phyloP scores from a whole-genome alignment of 2,888 invertebrate genomes.

The Drepanosiphum platanoidis region DNA sequence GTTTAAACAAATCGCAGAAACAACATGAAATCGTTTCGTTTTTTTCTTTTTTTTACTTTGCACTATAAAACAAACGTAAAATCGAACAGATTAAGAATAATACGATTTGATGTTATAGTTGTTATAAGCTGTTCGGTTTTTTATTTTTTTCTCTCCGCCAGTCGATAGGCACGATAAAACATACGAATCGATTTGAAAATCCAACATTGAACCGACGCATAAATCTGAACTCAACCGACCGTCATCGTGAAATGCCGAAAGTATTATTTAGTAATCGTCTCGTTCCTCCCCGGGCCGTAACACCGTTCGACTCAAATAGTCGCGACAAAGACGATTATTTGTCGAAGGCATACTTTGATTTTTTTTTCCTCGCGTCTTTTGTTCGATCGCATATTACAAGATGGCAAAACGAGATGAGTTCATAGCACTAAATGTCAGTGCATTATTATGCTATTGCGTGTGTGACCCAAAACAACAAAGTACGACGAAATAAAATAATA shows the following conservation, averaged over 20 bases:
- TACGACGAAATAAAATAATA: conserved; percentile 53
- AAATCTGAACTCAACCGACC: neutral
- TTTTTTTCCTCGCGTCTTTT: neutral
- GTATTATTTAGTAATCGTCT: neutral
- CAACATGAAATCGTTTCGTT: too few species aligned
- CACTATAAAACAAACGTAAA: too few species aligned
- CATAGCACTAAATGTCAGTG: conserved; percentile 36
- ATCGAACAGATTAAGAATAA: too few species aligned
- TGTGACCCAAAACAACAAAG: conserved; percentile 58
- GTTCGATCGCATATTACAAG: neutral
- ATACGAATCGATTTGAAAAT: neutral
- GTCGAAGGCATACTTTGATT: neutral
- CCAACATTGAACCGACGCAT: neutral
- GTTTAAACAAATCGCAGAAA: too few species aligned
- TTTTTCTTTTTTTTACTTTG: too few species aligned
- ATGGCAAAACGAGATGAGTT: conserved; percentile 36
- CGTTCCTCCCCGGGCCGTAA: neutral
- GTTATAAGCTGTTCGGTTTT: too few species aligned
- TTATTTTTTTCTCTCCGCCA: too few species aligned
- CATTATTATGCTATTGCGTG: conserved; percentile 40
- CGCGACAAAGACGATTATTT: neutral
- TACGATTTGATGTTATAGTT: too few species aligned
- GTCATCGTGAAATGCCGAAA: neutral
- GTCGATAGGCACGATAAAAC: neutral
- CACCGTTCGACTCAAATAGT: neutral